A percentile compares a stretch with the other conserved stretches of the same genome.
Conservation (phyloP, 2,113 vertebrate genomes). For the Syngnathus scovelli region DNA sequence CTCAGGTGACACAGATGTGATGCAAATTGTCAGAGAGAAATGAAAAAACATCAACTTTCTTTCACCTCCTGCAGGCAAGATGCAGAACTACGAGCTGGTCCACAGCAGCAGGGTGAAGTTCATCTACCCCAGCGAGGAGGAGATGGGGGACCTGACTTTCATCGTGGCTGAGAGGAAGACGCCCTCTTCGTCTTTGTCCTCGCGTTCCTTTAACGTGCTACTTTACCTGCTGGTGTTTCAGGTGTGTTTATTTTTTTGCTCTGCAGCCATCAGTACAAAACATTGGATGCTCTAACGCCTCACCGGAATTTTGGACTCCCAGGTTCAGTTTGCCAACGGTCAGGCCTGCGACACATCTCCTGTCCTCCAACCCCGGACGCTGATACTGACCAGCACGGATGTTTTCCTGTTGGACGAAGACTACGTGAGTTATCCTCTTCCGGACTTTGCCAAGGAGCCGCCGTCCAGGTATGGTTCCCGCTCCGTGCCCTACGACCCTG, state of each 20-base stretch:
- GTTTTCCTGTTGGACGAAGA: slow-evolving; percentile 93
- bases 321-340: slow-evolving; percentile 44
- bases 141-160: slow-evolving; percentile 93
- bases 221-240: slow-evolving; percentile 92
- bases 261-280: too few species aligned
- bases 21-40: too few species aligned
- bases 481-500: not conserved
- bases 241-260: slow-evolving; percentile 55
- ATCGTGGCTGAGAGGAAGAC: slow-evolving; percentile 84
- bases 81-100: slow-evolving; percentile 96
- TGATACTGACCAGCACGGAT: slow-evolving; percentile 86
- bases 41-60: not conserved
- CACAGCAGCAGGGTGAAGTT: slow-evolving; percentile 96
- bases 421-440: slow-evolving; percentile 91
- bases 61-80: slow-evolving; percentile 77
- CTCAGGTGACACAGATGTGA: slow-evolving; percentile 69
- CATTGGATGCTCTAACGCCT: not conserved
- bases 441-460: slow-evolving; percentile 93
- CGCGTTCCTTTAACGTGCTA: slow-evolving; percentile 81
- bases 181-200: slow-evolving; percentile 13
- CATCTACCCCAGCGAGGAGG: slow-evolving; percentile 94
- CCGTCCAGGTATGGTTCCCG: slow-evolving; percentile 71
- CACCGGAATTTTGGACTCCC: not conserved
- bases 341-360: slow-evolving; percentile 39
- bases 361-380: slow-evolving; percentile 80